A percentile compares a stretch with the other conserved stretches of the same genome.
Conservation (phyloP, 2,113 vertebrate genomes). For the Cyanistes caeruleus region DNA sequence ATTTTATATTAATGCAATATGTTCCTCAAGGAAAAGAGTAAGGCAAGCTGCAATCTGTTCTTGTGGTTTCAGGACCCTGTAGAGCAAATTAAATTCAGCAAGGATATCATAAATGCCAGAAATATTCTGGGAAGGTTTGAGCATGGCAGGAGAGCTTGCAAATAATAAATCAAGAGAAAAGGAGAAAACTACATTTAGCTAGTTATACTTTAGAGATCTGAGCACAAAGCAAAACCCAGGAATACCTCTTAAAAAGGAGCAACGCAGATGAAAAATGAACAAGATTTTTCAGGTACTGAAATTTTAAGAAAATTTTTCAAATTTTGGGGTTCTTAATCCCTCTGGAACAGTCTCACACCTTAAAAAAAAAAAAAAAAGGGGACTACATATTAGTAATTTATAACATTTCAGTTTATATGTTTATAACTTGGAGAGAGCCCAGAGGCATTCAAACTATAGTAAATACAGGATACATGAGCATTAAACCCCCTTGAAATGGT, state of each 20-base stretch:
- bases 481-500: neutral
- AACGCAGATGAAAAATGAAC: neutral
- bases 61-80: neutral
- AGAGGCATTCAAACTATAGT: neutral
- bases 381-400: neutral
- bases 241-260: neutral
- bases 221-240: neutral
- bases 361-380: neutral
- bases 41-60: neutral
- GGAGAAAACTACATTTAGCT: neutral
- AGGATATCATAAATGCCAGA: neutral
- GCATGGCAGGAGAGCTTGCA: neutral
- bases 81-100: neutral
- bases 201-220: neutral
- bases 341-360: neutral
- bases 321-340: neutral
- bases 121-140: neutral
- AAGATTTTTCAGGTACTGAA: neutral
- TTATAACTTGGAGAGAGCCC: neutral
- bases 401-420: neutral
- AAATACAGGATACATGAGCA: neutral
- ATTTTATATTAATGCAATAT: neutral
- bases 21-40: neutral
- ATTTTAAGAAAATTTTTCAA: neutral
- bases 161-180: neutral